phyloP scores from a whole-genome alignment of 2,888 invertebrate species.

The Plebejus melissa region DNA sequence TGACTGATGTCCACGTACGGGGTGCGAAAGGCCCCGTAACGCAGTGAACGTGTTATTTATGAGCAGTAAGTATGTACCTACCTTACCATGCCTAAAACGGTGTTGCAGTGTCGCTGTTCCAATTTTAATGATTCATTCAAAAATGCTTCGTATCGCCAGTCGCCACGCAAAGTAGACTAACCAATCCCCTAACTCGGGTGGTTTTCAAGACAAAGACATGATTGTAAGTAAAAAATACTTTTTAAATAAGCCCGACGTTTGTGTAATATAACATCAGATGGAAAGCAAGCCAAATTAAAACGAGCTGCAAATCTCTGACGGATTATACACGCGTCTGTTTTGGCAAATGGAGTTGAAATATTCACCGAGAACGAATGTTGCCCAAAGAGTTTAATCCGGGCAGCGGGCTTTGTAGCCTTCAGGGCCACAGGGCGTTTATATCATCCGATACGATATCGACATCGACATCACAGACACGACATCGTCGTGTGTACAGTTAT shows the following conservation, averaged over 20 bases:
- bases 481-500: not conserved
- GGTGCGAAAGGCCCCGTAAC: too few species aligned
- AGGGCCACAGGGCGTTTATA: not conserved
- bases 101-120: too few species aligned
- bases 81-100: too few species aligned
- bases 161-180: too few species aligned
- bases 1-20: too few species aligned
- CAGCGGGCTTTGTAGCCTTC: constrained; percentile 22
- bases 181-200: too few species aligned
- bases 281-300: not conserved
- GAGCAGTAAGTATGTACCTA: too few species aligned
- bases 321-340: constrained; percentile 34
- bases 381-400: constrained; percentile 38
- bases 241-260: not conserved
- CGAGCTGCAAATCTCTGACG: constrained; percentile 1
- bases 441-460: not conserved
- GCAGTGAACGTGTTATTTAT: too few species aligned
- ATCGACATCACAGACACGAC: not conserved
- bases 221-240: too few species aligned
- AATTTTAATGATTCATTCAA: too few species aligned
- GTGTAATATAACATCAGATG: not conserved
- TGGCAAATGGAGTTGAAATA: constrained; percentile 48
- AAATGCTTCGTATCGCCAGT: too few species aligned
- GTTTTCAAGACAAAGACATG: too few species aligned
- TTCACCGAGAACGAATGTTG: constrained; percentile 39